These are phyloP conservation scores for Oikopleura vanhoeffeni DNA, from an alignment of 23 tunicate species.

Conservation along the genomic window DNA sequence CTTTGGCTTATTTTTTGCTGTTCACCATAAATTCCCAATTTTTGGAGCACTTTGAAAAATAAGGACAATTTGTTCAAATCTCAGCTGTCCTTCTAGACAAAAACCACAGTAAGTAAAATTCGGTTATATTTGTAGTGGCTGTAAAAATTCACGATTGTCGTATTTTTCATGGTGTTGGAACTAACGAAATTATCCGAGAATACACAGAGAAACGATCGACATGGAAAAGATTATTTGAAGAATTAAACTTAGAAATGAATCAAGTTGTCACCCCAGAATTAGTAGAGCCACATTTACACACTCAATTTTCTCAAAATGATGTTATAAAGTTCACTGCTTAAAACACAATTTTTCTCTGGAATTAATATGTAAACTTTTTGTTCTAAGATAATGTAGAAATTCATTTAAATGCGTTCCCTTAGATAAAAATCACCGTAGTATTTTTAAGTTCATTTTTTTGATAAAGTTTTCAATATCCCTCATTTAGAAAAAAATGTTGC, in stretches of 20 bases:
- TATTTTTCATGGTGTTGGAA: conserved; percentile 50
- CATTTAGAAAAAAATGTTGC: conserved; percentile 5
- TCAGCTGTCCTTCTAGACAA: too few relatives aligned
- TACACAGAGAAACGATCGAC: conserved; percentile 30
- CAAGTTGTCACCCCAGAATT: neutral
- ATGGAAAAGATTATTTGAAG: neutral
- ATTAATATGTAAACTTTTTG: too few relatives aligned
- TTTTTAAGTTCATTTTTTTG: neutral
- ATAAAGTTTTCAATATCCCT: too few relatives aligned
- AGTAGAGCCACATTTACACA: neutral
- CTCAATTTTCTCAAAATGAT: neutral
- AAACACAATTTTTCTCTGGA: too few relatives aligned
- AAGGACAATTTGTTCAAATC: too few relatives aligned
- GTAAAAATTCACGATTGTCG: conserved; percentile 53
- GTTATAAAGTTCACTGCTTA: neutral
- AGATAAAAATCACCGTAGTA: neutral
- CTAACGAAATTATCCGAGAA: conserved; percentile 43
- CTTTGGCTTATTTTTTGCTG: too few relatives aligned
- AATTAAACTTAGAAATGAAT: neutral
- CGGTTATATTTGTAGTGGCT: neutral
- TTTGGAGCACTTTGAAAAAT: too few relatives aligned
- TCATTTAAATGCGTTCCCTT: too few relatives aligned
- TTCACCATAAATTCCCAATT: too few relatives aligned
- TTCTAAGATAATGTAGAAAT: too few relatives aligned
- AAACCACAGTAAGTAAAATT: too few relatives aligned